A percentile compares a stretch with the other conserved stretches of the same genome.
Conservation (phyloP, 2,113 vertebrate species). For the Meleagris gallopavo region DNA sequence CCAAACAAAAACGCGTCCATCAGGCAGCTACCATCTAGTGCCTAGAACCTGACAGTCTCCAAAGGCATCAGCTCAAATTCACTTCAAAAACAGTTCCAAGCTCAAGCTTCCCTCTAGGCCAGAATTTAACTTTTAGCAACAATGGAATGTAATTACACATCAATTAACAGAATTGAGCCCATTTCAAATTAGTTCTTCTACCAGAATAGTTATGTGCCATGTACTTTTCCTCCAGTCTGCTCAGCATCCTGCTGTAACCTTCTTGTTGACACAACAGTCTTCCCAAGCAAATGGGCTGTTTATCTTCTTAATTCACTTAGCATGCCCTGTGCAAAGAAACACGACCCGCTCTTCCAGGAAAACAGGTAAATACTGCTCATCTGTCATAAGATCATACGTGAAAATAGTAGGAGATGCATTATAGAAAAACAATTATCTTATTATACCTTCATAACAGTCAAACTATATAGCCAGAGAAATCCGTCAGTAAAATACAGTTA, state of each 20-base stretch:
- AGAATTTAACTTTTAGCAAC: slow-evolving; percentile 28
- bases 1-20: neutral
- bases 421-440: neutral
- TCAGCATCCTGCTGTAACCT: slow-evolving; percentile 8
- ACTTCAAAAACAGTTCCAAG: neutral
- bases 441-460: neutral
- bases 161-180: slow-evolving; percentile 27
- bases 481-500: neutral
- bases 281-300: neutral
- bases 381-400: neutral
- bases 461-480: neutral
- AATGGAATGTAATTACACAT: slow-evolving; percentile 31
- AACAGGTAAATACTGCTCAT: slow-evolving; percentile 14
- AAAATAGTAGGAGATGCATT: neutral
- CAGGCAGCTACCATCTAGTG: neutral
- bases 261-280: neutral
- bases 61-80: slow-evolving; percentile 3
- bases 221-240: neutral
- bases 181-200: slow-evolving; percentile 22
- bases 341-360: neutral
- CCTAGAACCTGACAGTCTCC: neutral
- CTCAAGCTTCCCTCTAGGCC: neutral
- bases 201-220: neutral
- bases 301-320: neutral
- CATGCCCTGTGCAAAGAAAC: neutral